Base-by-base conservation (phyloP, 2,888 invertebrate species). In the Notodonta ziczac region DNA sequence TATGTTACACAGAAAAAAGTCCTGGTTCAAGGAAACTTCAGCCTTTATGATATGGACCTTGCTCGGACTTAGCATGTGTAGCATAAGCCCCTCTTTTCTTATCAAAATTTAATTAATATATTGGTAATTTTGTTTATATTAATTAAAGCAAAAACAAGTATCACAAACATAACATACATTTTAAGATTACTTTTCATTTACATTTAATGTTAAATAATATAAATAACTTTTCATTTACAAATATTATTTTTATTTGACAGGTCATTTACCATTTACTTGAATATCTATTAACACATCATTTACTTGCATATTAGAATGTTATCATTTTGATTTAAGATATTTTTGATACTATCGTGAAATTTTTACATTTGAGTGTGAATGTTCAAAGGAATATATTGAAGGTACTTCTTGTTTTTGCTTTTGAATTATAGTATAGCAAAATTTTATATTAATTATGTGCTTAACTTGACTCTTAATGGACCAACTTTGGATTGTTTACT, bases 121-220 rank as follows among this genome's bases (percentile, higher is more conserved):
- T 68, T 62, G 58, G 62, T 61, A 56, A 62, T 65, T 63, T 63
- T 56, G 42, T 48, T 60, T 57, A 61, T 63, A 60, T 56, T 57
- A 24, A 62, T 56, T 65, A 74, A 35, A 76, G 76, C 78, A 77
- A 76, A 77, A 76, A 75, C 76, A 76, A 75, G 77, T 60, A 10
- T 39, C 7, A 5, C 16, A 51, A 51, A 24, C 4, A 51, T 51
- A 4, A 16, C 14, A 51, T 51, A 51, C 24, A 24, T 1, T 16
- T 51, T 10, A 8, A 14, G 5, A 14, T 16, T 7, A 16, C 35
- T 51, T 8, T 9, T 7, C 3, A 5, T 16, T 51, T 5, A 51
- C 13, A 16, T 51, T 16, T 24, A 51, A 16, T 48, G n/a, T 51
- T 51, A 51, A 24, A 24, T 24, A 24, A 24, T 24, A 24, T 24